Evolutionary conservation across 2,888 invertebrate genomes (phyloP).

Genomic region (Oxycera nigricornis): DNA sequence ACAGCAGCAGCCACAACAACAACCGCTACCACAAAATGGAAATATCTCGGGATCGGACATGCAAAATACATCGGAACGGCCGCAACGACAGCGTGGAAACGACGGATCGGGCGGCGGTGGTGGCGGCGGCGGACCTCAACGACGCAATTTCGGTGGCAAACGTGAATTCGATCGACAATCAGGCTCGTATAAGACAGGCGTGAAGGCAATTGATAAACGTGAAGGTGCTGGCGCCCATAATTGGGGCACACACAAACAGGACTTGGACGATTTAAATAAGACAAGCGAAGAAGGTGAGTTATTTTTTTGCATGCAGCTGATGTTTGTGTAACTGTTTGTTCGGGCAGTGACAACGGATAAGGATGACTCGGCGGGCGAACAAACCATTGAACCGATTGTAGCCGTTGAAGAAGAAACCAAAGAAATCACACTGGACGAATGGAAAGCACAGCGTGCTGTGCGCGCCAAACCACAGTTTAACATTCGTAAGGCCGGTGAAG

Average conservation of each 20-base stretch:
- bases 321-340: constrained; percentile 28
- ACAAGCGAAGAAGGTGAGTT: constrained; percentile 50
- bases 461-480: constrained; percentile 88
- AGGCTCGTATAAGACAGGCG: constrained; percentile 93
- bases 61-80: constrained; percentile 28
- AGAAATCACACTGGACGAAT: constrained; percentile 92
- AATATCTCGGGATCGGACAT: constrained; percentile 21
- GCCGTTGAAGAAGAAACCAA: constrained; percentile 78
- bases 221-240: constrained; percentile 95
- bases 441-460: constrained; percentile 83
- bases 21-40: constrained; percentile 22
- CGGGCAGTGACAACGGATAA: constrained; percentile 53
- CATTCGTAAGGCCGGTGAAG: constrained; percentile 92
- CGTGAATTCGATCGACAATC: constrained; percentile 89
- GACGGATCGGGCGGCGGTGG: constrained; percentile 33
- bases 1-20: constrained; percentile 45
- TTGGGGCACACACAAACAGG: constrained; percentile 94
- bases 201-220: constrained; percentile 92
- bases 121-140: constrained; percentile 55
- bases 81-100: constrained; percentile 50
- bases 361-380: constrained; percentile 58
- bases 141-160: constrained; percentile 55
- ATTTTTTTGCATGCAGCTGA: neutral
- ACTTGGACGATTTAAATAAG: constrained; percentile 70
- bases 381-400: constrained; percentile 61